Conservation (phyloP, 2,888 invertebrate genomes). For the Coremacera marginata region DNA sequence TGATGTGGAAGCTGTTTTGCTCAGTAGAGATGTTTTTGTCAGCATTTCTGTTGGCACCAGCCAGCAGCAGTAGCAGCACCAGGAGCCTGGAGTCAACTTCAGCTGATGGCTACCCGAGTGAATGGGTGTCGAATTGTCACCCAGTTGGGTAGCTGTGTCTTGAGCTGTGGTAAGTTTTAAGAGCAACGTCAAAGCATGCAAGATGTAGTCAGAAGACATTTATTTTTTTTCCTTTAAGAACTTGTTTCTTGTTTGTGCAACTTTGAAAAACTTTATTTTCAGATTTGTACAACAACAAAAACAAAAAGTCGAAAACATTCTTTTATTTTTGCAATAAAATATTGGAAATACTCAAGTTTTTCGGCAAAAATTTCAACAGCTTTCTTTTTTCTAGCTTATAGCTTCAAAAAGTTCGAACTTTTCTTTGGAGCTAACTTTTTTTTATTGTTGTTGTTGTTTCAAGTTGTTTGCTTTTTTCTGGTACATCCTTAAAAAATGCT, state of each 20-base stretch:
- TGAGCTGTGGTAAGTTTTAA: slow-evolving; percentile 39
- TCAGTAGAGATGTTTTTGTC: slow-evolving; percentile 41
- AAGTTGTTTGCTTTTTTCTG: background rate
- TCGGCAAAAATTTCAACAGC: background rate
- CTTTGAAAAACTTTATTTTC: slow-evolving; percentile 57
- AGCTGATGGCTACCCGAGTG: background rate
- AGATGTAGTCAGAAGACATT: slow-evolving; percentile 37
- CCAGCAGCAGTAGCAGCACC: background rate
- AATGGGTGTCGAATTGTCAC: background rate
- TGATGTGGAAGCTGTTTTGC: slow-evolving; percentile 37
- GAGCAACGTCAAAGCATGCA: background rate
- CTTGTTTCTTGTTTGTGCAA: slow-evolving; percentile 53
- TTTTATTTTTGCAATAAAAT: slow-evolving; percentile 40
- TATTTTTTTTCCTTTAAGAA: slow-evolving; percentile 29
- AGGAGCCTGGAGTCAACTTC: background rate
- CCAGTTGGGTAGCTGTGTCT: slow-evolving; percentile 27
- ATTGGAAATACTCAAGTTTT: background rate
- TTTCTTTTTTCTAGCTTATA: background rate
- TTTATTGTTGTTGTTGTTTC: background rate
- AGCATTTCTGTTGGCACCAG: slow-evolving; percentile 28
- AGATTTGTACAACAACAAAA: slow-evolving; percentile 47
- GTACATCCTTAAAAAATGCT: background rate
- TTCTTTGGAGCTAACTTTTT: background rate
- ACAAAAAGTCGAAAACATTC: slow-evolving; percentile 23
- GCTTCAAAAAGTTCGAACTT: background rate